Conservation (phyloP, 1,140 invertebrate genomes). For the Neomicropteryx cornuta region DNA sequence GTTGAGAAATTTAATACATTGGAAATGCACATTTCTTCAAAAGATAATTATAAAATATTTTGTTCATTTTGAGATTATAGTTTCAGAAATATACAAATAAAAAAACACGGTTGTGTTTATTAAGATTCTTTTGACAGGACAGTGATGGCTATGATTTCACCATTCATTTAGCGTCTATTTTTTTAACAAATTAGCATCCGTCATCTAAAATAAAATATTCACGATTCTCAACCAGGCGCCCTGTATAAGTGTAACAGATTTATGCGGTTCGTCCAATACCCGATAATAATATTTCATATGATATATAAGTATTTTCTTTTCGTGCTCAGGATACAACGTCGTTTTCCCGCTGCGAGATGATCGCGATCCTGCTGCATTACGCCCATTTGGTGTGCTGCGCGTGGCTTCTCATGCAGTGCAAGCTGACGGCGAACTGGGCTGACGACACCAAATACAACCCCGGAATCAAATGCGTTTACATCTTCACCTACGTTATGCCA, state of each 20-base stretch:
- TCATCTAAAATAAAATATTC: not conserved
- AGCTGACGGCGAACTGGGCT: constrained; percentile 21
- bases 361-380: constrained; percentile 55
- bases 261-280: no score
- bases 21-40: no score
- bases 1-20: no score
- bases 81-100: no score
- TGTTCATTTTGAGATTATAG: no score
- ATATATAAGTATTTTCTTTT: constrained; percentile 13
- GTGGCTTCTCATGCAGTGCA: constrained; percentile 48
- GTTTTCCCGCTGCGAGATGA: constrained; percentile 44
- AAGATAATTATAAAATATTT: no score
- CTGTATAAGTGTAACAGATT: no score
- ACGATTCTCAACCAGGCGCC: not conserved
- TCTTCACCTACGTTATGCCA: constrained; percentile 42
- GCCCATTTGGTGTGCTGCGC: constrained; percentile 51
- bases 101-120: no score
- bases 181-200: not conserved
- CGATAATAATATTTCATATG: constrained; percentile 3
- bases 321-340: constrained; percentile 47
- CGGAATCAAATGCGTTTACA: constrained; percentile 39
- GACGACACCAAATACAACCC: constrained; percentile 28
- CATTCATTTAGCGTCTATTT: not conserved
- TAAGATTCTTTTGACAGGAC: no score
- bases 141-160: no score